These are phyloP conservation scores for Notamacropus eugenii DNA, from an alignment of 2,797 vertebrate genomes.

Conservation along the genomic window DNA sequence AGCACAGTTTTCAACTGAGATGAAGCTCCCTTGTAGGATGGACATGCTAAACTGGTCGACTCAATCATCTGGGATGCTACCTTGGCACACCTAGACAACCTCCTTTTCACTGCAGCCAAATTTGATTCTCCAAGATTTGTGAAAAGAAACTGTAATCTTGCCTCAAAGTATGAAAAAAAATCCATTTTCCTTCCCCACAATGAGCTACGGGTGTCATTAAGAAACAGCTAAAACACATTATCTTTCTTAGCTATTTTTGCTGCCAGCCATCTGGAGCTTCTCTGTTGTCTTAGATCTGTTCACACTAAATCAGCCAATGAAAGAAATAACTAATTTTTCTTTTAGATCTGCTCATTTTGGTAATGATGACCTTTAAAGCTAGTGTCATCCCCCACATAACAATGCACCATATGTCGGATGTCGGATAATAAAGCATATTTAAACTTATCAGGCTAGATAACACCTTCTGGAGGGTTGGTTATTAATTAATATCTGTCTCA, in stretches of 20 bases:
- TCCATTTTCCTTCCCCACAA: background rate
- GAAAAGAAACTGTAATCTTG: background rate
- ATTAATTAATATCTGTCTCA: constrained; percentile 75
- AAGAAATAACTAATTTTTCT: constrained; percentile 83
- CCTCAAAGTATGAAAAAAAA: background rate
- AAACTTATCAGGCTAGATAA: constrained; percentile 69
- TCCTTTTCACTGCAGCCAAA: background rate
- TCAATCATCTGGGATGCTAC: background rate
- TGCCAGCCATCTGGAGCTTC: constrained; percentile 82
- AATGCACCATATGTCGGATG: constrained; percentile 82
- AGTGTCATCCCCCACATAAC: constrained; percentile 81
- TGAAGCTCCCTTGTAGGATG: background rate
- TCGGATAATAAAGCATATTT: constrained; percentile 82
- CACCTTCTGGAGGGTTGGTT: constrained; percentile 68
- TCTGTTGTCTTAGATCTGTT: constrained; percentile 72
- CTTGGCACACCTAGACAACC: background rate
- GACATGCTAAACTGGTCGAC: background rate
- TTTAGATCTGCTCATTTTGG: constrained; percentile 81
- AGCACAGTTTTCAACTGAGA: background rate
- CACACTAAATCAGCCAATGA: constrained; percentile 83
- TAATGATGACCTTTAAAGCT: constrained; percentile 83
- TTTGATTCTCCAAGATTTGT: background rate
- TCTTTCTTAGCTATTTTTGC: constrained; percentile 70
- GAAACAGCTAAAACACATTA: constrained; percentile 68
- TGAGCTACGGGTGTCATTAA: constrained; percentile 74